Evolutionary conservation across 2,888 invertebrate genomes (phyloP).

Genomic region (Tetranychus piercei): DNA sequence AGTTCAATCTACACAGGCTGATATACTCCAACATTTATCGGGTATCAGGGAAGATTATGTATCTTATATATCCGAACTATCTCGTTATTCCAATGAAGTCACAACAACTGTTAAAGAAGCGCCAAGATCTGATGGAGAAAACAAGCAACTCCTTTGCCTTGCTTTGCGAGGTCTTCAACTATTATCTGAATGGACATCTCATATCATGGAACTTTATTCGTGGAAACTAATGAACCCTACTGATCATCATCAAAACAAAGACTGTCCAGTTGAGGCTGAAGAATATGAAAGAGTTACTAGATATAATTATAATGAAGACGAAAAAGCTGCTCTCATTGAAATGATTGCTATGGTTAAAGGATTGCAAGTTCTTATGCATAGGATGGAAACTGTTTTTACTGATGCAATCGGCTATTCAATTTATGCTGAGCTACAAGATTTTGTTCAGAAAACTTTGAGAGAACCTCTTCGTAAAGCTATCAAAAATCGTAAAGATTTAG

Average conservation of each 20-base stretch:
- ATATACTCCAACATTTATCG: constrained; percentile 76
- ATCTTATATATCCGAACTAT: constrained; percentile 84
- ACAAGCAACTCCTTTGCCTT: constrained; percentile 70
- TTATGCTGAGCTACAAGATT: constrained; percentile 88
- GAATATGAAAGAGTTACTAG: constrained; percentile 63
- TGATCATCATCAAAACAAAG: constrained; percentile 81
- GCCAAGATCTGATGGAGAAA: constrained; percentile 65
- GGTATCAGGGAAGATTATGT: constrained; percentile 90
- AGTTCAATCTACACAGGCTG: constrained; percentile 70
- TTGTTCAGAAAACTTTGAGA: constrained; percentile 67
- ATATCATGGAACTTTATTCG: constrained; percentile 85
- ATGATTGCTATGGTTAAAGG: constrained; percentile 99
- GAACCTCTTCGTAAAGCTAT: constrained; percentile 88
- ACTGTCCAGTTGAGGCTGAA: constrained; percentile 87
- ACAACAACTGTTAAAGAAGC: constrained; percentile 85
- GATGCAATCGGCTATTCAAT: constrained; percentile 76
- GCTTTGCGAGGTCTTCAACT: constrained; percentile 79
- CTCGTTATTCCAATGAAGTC: constrained; percentile 60
- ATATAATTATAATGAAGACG: constrained; percentile 90
- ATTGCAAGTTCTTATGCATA: constrained; percentile 80
- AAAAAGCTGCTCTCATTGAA: constrained; percentile 92
- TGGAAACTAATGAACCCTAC: constrained; percentile 97
- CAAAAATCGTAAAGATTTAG: constrained; percentile 90
- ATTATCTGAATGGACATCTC: constrained; percentile 87
- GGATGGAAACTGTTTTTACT: constrained; percentile 90